Evolutionary conservation across 2,113 vertebrate species (phyloP).

Genomic region (Alethe diademata): DNA sequence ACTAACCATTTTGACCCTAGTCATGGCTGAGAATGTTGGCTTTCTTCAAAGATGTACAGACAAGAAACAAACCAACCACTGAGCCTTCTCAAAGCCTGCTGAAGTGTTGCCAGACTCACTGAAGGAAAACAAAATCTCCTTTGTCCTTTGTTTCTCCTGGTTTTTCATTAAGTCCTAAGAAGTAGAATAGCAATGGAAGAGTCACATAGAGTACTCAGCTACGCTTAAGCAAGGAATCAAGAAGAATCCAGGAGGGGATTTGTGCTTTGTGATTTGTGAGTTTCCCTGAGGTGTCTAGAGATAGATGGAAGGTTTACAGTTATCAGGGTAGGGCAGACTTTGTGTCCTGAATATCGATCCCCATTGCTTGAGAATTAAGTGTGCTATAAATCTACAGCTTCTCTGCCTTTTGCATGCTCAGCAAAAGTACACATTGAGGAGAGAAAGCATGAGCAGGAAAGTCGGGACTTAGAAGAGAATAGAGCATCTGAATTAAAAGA

Average conservation of each 20-base stretch:
- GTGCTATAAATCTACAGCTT: conserved; percentile 64
- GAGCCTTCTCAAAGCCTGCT: neutral
- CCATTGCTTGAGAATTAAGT: conserved; percentile 58
- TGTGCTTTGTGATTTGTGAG: neutral
- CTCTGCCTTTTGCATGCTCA: conserved; percentile 47
- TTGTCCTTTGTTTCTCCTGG: neutral
- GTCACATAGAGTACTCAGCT: neutral
- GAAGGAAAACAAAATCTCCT: neutral
- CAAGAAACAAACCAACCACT: neutral
- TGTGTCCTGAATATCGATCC: conserved; percentile 69
- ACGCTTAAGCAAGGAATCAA: neutral
- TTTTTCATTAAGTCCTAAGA: neutral
- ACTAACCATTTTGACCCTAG: neutral
- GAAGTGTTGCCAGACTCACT: neutral
- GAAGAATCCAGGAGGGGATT: neutral
- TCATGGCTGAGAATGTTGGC: neutral
- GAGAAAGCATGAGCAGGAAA: neutral
- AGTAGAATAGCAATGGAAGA: neutral
- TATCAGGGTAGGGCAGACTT: conserved; percentile 65
- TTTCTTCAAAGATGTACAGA: neutral
- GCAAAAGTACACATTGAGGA: neutral
- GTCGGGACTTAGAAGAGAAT: neutral
- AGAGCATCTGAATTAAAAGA: neutral
- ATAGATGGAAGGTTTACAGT: conserved; percentile 62
- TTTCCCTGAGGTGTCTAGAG: conserved; percentile 27